Percentiles rank a stretch among this genome's conserved stretches.
phyloP scores from a whole-genome alignment of 1,140 invertebrate species.

The Trichoplusia ni region DNA sequence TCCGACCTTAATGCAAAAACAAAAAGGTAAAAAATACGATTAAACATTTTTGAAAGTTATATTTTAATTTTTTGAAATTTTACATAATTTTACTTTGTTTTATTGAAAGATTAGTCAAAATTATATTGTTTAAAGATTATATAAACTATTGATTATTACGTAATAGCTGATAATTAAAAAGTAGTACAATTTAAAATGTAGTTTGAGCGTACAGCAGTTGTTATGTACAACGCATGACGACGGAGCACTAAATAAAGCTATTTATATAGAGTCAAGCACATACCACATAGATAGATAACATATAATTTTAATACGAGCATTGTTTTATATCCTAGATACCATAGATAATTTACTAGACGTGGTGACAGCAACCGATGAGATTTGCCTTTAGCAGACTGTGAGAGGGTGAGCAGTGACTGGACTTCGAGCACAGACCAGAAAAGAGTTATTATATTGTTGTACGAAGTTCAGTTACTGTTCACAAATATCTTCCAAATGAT shows the following conservation, averaged over 20 bases:
- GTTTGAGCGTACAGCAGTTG: constrained; percentile 30
- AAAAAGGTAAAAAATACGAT: neutral
- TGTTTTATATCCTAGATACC: constrained; percentile 1
- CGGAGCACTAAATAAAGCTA: constrained; percentile 35
- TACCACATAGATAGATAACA: constrained; percentile 12
- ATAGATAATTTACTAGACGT: constrained; percentile 9
- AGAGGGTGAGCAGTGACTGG: neutral
- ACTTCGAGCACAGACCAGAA: too few relatives aligned
- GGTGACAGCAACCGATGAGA: constrained; percentile 12
- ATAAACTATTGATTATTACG: constrained; percentile 20
- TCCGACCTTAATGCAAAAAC: constrained; percentile 32
- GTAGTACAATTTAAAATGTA: constrained; percentile 41
- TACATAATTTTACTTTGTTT: constrained; percentile 27
- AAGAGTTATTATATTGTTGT: neutral
- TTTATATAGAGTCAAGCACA: constrained; percentile 26
- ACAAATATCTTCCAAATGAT: neutral
- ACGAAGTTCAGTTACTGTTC: neutral
- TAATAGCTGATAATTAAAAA: constrained; percentile 39
- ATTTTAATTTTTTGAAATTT: constrained; percentile 40
- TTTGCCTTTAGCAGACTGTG: neutral
- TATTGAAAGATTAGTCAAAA: constrained; percentile 1
- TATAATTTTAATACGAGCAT: neutral
- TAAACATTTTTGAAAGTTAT: constrained; percentile 36
- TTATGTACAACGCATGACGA: constrained; percentile 22
- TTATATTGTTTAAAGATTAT: constrained; percentile 16